These are phyloP conservation scores for Drosophila rubida DNA, from an alignment of 2,888 invertebrate genomes.

Conservation along the genomic window DNA sequence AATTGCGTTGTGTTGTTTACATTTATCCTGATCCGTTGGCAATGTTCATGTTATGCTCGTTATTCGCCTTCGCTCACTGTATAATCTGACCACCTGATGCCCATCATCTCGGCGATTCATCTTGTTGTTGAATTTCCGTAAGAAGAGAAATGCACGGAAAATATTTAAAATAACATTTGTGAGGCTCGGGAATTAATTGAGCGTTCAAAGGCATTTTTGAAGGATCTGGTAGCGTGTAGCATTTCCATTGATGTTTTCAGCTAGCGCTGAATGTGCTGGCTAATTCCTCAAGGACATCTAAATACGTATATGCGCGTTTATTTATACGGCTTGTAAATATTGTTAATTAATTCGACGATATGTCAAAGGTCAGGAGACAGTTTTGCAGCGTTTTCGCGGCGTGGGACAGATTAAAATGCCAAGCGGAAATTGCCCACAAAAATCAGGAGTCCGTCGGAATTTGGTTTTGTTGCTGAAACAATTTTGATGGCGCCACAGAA, in stretches of 20 bases:
- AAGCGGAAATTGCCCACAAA: slow-evolving; percentile 21
- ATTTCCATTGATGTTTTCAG: slow-evolving; percentile 28
- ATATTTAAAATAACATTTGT: slow-evolving; percentile 7
- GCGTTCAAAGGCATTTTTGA: not conserved
- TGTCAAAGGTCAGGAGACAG: slow-evolving; percentile 3
- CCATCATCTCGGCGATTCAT: not conserved
- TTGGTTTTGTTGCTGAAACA: slow-evolving; percentile 21
- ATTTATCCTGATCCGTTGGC: not conserved
- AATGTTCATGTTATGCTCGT: not conserved
- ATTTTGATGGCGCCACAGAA: slow-evolving; percentile 30
- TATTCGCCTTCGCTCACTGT: not conserved
- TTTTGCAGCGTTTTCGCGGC: not conserved
- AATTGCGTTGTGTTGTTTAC: not conserved
- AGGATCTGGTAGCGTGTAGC: not conserved
- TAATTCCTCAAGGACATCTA: not conserved
- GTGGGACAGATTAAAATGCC: slow-evolving; percentile 2
- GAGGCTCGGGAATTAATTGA: slow-evolving; percentile 1
- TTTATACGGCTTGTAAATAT: not conserved
- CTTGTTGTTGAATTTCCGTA: not conserved
- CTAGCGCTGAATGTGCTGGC: not conserved
- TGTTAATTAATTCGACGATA: slow-evolving; percentile 18
- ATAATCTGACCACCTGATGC: not conserved
- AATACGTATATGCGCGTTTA: not conserved
- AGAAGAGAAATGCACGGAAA: not conserved
- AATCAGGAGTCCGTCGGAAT: slow-evolving; percentile 26